Base-by-base conservation (phyloP, 2,797 vertebrate species). In the Rhodeus uyekii region DNA sequence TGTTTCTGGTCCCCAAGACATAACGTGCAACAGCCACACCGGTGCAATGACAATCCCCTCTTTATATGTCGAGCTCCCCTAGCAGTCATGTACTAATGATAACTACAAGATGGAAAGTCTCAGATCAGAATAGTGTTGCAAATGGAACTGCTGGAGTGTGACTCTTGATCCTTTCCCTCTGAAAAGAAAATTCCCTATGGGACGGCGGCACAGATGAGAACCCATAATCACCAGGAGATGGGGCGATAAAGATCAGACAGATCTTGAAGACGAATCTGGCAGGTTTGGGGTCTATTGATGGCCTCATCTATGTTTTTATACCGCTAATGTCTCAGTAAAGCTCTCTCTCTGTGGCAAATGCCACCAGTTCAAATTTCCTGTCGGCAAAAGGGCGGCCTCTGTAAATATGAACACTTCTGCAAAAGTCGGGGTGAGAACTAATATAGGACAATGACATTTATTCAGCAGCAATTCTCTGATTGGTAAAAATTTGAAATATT, bases 11-110 rank as follows among this genome's bases (percentile, higher is more conserved):
- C 58, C 27, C 60, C 8, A 32, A 36, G 48, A 53, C 22, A 27
- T 48, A 46, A 48, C 0, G 0, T 72, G 53, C 61, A 73, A 63
- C 42, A 7, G 39, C 55, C 29, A n/a, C 72, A 55, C 73, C 29
- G n/a, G 18, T 19, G 39, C 63, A 78, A 79, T 79, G 80, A 69
- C 84, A 83, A 81, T 60, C 81, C 34, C 38, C 42, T 72, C 65
- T 58, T 13, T 58, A 24, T 63, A 42, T 34, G 71, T 39, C 67
- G 79, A 58, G 76, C 75, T 55, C 61, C 77, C 32, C 67, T 69
- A 7, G 19, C 16, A 71, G 29, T 82, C 82, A 82, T 89, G 85
- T 75, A 82, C 80, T 88, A 82, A 87, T 86, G 81, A 89, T 86
- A 79, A 77, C 48, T 83, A 81, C 80, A 81, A 73, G 86, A 86